Conservation (phyloP, 2,888 invertebrate genomes). For the Chydorus sphaericus region DNA sequence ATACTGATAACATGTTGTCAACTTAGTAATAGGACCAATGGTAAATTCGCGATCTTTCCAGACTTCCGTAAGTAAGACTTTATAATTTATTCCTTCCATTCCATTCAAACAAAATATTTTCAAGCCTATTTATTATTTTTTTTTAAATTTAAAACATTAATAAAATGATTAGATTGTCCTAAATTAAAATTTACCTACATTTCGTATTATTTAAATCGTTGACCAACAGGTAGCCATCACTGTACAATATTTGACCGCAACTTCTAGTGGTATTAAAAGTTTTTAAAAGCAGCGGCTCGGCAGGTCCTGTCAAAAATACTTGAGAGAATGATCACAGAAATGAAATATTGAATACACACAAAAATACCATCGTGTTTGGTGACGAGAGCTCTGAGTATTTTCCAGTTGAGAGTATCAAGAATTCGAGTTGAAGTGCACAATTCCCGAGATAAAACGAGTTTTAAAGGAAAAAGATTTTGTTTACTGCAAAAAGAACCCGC, state of each 20-base stretch:
- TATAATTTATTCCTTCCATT: not conserved
- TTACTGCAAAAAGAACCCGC: too few relatives aligned
- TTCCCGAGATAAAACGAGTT: not conserved
- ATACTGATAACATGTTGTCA: too few relatives aligned
- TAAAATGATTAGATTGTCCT: too few relatives aligned
- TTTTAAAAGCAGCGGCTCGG: too few relatives aligned
- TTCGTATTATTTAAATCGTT: not conserved
- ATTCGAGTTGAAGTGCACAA: not conserved
- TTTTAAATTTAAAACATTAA: not conserved
- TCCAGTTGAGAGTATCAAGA: not conserved
- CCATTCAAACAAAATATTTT: not conserved
- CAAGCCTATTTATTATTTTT: not conserved
- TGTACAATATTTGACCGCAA: not conserved
- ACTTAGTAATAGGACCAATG: not conserved
- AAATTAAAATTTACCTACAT: too few relatives aligned
- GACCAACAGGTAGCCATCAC: not conserved
- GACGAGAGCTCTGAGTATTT: not conserved
- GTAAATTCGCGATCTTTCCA: not conserved
- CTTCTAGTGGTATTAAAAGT: not conserved
- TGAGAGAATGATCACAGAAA: not conserved
- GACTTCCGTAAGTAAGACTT: not conserved
- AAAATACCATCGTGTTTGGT: not conserved
- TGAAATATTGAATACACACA: not conserved
- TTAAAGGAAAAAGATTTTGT: not conserved
- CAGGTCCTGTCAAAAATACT: too few relatives aligned